Evolutionary conservation across 2,888 invertebrate genomes (phyloP).

Genomic region (Caenorhabditis becei): DNA sequence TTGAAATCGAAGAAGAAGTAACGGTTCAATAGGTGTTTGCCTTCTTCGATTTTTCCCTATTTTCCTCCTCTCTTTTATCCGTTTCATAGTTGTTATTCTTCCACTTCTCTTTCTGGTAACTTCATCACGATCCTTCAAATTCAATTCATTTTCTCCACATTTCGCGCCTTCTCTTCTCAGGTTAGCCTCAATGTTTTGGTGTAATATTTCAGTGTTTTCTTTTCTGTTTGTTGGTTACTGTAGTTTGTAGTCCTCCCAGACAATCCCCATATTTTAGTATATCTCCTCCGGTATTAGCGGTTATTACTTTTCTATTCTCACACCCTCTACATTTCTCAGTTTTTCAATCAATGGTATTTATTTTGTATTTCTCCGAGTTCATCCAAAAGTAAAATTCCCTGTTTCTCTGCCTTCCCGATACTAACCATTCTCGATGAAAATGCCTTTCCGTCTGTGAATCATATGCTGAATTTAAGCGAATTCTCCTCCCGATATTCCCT

Average conservation of each 20-base stretch:
- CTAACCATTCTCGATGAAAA: conserved; percentile 20
- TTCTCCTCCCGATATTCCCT: not conserved
- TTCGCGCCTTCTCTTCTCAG: conserved; percentile 9
- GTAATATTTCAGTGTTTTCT: conserved; percentile 2
- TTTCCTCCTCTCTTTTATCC: conserved; percentile 23
- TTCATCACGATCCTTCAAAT: no score
- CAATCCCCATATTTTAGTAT: not conserved
- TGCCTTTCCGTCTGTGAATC: conserved; percentile 13
- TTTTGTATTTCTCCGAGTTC: no score
- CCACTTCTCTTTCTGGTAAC: conserved; percentile 7
- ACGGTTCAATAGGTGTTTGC: not conserved
- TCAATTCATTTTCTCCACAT: not conserved
- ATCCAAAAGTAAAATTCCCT: no score
- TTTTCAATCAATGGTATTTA: no score
- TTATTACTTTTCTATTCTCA: not conserved
- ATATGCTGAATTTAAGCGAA: not conserved
- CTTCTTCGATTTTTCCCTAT: conserved; percentile 10
- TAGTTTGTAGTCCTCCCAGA: no score
- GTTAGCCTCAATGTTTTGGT: not conserved
- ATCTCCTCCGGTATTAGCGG: conserved; percentile 27
- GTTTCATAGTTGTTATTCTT: conserved; percentile 56
- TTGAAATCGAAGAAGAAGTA: conserved; percentile 24
- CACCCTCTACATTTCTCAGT: not conserved
- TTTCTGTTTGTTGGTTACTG: conserved; percentile 8
- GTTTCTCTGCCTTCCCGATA: conserved; percentile 12